Conservation (phyloP, 2,797 vertebrate species). For the Nannoperca australis region DNA sequence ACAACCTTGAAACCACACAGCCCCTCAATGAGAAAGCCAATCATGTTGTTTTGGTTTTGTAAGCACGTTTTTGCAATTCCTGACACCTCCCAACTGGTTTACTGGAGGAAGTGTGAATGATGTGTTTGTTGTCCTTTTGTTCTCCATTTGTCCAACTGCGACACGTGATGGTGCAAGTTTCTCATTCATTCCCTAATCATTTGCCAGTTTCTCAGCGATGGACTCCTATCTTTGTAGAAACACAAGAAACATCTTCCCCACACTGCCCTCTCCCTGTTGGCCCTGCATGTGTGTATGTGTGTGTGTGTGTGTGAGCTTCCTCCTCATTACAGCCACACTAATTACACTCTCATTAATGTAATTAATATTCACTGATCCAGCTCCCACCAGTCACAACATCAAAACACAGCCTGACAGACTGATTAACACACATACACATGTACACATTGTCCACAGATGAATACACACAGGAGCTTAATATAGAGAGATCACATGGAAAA, state of each 20-base stretch:
- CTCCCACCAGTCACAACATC: constrained; percentile 84
- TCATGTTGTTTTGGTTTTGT: constrained; percentile 43
- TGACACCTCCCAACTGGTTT: constrained; percentile 38
- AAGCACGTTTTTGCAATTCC: constrained; percentile 39
- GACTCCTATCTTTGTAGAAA: constrained; percentile 57
- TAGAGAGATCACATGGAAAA: constrained; percentile 58
- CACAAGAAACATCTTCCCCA: constrained; percentile 68
- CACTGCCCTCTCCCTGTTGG: constrained; percentile 71
- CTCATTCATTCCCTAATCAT: constrained; percentile 58
- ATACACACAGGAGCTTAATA: constrained; percentile 64
- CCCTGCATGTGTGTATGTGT: constrained; percentile 39
- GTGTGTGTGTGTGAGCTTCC: constrained; percentile 42
- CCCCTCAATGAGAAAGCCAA: constrained; percentile 18
- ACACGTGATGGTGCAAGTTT: constrained; percentile 23
- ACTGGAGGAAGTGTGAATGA: constrained; percentile 35
- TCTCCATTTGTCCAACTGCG: constrained; percentile 13
- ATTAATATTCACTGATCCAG: constrained; percentile 86
- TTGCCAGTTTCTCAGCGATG: constrained; percentile 44
- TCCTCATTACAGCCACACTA: constrained; percentile 82
- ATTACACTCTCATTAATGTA: constrained; percentile 86
- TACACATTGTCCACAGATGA: constrained; percentile 71
- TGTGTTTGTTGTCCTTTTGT: constrained; percentile 42
- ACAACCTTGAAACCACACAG: constrained; percentile 50
- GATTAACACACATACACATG: constrained; percentile 76
- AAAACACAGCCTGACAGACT: constrained; percentile 78